Percentiles rank a stretch among this genome's conserved stretches.
phyloP scores from a whole-genome alignment of 2,797 vertebrate species.

The Pseudochaenichthys georgianus region DNA sequence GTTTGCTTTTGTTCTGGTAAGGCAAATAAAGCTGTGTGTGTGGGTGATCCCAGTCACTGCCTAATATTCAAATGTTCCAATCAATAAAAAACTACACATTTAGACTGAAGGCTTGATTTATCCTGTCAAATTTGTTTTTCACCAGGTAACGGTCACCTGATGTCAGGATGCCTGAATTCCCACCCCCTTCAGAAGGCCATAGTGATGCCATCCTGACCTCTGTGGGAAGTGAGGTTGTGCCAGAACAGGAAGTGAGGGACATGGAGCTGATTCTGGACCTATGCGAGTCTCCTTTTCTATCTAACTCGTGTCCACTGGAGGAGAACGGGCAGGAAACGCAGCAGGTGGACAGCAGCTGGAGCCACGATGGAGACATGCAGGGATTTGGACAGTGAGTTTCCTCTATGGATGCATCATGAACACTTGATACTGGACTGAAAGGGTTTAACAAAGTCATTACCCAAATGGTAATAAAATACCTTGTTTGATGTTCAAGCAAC shows the following conservation, averaged over 20 bases:
- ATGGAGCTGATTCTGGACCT: slow-evolving; percentile 18
- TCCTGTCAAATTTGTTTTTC: not conserved
- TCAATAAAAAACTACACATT: not conserved
- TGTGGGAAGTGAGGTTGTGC: not conserved
- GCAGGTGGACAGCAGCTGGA: not conserved
- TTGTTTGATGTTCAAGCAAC: not conserved
- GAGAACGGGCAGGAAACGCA: slow-evolving; percentile 4
- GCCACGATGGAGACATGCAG: slow-evolving; percentile 40
- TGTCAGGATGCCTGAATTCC: slow-evolving; percentile 52
- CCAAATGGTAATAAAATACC: not conserved
- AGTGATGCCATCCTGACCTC: not conserved
- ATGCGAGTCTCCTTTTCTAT: slow-evolving; percentile 4
- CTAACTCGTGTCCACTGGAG: not conserved
- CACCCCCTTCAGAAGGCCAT: slow-evolving; percentile 16
- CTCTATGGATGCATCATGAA: too few relatives aligned
- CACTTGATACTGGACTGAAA: not conserved
- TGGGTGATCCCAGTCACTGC: too few relatives aligned
- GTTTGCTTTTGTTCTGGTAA: too few relatives aligned
- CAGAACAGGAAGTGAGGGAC: slow-evolving; percentile 32
- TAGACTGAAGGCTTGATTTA: not conserved
- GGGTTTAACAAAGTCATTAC: not conserved
- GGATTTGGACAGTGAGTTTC: slow-evolving; percentile 71
- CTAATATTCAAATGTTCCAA: too few relatives aligned
- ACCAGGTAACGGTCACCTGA: slow-evolving; percentile 60
- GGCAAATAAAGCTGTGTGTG: too few relatives aligned